A percentile compares a stretch with the other conserved stretches of the same genome.
Conservation (phyloP, 2,888 invertebrate genomes). For the Cryptocephalus primarius region DNA sequence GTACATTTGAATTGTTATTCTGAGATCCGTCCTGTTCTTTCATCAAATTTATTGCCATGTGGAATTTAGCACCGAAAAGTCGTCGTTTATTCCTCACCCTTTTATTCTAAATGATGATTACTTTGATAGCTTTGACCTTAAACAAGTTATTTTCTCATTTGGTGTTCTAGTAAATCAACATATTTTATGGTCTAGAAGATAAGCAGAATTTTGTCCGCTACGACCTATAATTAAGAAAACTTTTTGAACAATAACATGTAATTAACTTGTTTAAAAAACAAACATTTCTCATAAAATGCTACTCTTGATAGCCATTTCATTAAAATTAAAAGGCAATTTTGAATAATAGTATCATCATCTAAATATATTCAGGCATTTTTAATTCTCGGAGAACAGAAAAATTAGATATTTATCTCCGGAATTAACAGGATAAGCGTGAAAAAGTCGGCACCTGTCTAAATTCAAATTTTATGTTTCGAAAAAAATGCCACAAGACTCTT, state of each 20-base stretch:
- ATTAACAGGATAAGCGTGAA: slow-evolving; percentile 2
- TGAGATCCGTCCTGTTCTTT: too few species aligned
- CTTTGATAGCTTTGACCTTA: too few species aligned
- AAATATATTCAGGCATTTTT: slow-evolving; percentile 1
- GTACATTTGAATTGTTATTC: too few species aligned
- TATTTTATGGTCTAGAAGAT: slow-evolving; percentile 1
- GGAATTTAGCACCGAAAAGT: too few species aligned
- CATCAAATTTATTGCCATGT: too few species aligned
- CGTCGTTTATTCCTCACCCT: too few species aligned
- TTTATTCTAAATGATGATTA: too few species aligned
- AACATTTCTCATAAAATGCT: slow-evolving; percentile 3
- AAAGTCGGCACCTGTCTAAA: neutral
- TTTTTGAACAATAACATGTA: slow-evolving; percentile 2
- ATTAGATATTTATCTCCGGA: slow-evolving; percentile 1
- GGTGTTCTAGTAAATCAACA: slow-evolving; percentile 2
- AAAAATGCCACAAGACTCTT: neutral
- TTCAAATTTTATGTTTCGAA: neutral
- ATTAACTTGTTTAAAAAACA: slow-evolving; percentile 3
- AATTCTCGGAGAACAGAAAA: neutral
- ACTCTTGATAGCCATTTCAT: slow-evolving; percentile 1
- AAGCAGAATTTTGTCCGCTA: neutral
- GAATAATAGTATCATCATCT: slow-evolving; percentile 1
- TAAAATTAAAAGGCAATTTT: slow-evolving; percentile 3
- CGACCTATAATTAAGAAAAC: slow-evolving; percentile 1
- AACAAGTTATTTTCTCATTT: neutral